A percentile compares a stretch with the other conserved stretches of the same genome.
phyloP scores from a whole-genome alignment of 2,797 vertebrate species.

The Euthynnus affinis region DNA sequence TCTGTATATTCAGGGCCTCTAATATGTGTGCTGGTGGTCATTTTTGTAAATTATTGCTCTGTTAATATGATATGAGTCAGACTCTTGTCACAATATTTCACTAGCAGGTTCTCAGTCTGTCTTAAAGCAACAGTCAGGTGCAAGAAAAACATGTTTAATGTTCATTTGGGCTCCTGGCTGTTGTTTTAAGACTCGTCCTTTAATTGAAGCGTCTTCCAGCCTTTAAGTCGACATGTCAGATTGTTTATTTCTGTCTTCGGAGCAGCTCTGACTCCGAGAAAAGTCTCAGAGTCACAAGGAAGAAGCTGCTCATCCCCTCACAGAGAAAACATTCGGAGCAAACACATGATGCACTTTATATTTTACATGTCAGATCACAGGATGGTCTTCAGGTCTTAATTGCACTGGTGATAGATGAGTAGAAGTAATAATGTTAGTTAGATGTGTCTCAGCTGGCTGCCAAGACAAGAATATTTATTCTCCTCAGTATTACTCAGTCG shows the following conservation, averaged over 20 bases:
- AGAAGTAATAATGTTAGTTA: slow-evolving; percentile 1
- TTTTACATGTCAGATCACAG: slow-evolving; percentile 22
- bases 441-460: slow-evolving; percentile 27
- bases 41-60: too few species aligned
- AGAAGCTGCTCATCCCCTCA: slow-evolving; percentile 3
- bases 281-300: neutral
- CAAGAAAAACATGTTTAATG: too few species aligned
- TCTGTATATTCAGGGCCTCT: too few species aligned
- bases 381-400: slow-evolving; percentile 36
- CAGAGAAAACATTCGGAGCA: neutral
- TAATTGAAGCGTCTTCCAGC: neutral
- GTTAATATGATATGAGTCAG: too few species aligned
- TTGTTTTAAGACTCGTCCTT: too few species aligned
- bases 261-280: slow-evolving; percentile 6
- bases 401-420: slow-evolving; percentile 25
- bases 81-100: too few species aligned
- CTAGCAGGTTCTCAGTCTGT: too few species aligned
- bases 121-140: too few species aligned
- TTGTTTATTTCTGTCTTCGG: neutral
- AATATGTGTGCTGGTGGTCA: too few species aligned
- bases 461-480: slow-evolving; percentile 19
- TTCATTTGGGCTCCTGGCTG: too few species aligned
- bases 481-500: slow-evolving; percentile 9
- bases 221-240: neutral
- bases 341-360: slow-evolving; percentile 59